phyloP scores from a whole-genome alignment of 1,140 invertebrate genomes.

The Dendroctonus ponderosae region DNA sequence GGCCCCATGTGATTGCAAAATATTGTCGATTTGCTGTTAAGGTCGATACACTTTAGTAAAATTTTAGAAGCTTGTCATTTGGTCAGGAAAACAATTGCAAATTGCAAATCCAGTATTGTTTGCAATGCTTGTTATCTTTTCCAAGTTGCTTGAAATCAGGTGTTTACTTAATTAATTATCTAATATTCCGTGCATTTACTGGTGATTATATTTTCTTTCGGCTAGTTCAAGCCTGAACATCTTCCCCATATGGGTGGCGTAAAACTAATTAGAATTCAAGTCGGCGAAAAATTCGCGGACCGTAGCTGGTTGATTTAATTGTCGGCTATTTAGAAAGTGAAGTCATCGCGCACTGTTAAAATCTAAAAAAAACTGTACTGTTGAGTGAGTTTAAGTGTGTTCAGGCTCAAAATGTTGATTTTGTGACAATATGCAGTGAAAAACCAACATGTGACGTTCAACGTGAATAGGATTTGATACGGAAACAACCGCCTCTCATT shows the following conservation, averaged over 20 bases:
- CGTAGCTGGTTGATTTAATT: conserved; percentile 17
- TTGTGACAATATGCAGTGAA: background rate
- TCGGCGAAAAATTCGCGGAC: conserved; percentile 12
- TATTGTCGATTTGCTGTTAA: no score
- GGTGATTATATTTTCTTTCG: background rate
- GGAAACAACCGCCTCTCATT: background rate
- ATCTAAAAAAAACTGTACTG: background rate
- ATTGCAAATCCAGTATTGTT: background rate
- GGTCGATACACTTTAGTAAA: no score
- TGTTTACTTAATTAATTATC: background rate
- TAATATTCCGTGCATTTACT: background rate
- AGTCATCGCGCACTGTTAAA: conserved; percentile 23
- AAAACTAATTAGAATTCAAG: conserved; percentile 27
- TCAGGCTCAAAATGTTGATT: background rate
- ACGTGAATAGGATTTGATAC: background rate
- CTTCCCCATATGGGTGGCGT: background rate
- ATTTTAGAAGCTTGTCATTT: no score
- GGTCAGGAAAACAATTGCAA: background rate
- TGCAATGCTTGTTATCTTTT: background rate
- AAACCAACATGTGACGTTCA: background rate
- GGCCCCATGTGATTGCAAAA: no score
- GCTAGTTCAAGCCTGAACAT: conserved; percentile 1
- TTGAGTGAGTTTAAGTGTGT: no score
- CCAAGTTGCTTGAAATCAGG: background rate
- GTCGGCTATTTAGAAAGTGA: conserved; percentile 27